Conservation (phyloP, 2,113 vertebrate species). For the Festucalex cinctus region DNA sequence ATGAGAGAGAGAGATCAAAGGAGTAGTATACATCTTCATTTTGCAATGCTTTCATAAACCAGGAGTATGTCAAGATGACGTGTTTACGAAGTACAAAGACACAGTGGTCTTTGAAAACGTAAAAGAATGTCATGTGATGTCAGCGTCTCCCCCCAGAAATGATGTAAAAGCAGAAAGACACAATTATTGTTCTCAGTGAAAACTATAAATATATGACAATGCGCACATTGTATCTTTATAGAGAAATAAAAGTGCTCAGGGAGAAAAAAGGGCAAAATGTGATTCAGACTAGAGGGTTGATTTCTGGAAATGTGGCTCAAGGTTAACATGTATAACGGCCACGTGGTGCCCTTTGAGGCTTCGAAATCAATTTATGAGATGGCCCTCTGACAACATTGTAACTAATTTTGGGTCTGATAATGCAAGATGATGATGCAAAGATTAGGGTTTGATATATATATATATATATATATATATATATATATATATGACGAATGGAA, state of each 20-base stretch:
- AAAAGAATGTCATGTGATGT: constrained; percentile 22
- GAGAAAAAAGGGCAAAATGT: constrained; percentile 17
- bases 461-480: too few relatives aligned
- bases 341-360: constrained; percentile 43
- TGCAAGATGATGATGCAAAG: constrained; percentile 41
- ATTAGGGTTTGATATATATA: too few relatives aligned
- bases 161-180: constrained; percentile 8
- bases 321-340: constrained; percentile 45
- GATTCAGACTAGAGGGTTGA: constrained; percentile 53
- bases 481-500: background rate
- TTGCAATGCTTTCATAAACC: constrained; percentile 9
- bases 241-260: constrained; percentile 13
- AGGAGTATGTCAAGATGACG: too few relatives aligned
- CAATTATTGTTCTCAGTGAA: constrained; percentile 28
- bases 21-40: background rate
- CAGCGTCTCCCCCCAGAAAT: constrained; percentile 8
- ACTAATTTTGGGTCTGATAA: constrained; percentile 60
- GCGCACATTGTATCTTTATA: constrained; percentile 22
- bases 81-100: too few relatives aligned
- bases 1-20: background rate
- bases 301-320: constrained; percentile 52
- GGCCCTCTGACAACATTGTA: constrained; percentile 48
- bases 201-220: constrained; percentile 12
- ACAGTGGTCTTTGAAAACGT: constrained; percentile 15
- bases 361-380: constrained; percentile 61